These are phyloP conservation scores for Bolinopsis microptera DNA, from an alignment of 37 sponge, comb jelly and placozoan species.

Conservation along the genomic window DNA sequence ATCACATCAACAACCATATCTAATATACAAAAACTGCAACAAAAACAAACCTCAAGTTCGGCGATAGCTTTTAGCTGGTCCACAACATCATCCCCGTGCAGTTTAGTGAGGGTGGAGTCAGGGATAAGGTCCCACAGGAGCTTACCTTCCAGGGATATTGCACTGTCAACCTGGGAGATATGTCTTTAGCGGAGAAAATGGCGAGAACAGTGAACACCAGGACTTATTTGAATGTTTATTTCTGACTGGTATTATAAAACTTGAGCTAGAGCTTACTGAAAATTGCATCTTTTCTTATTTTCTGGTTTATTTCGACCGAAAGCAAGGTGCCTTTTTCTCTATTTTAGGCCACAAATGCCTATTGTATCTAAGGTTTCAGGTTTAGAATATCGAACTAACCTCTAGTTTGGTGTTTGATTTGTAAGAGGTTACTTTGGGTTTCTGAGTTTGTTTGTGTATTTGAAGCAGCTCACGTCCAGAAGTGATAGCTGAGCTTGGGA, in stretches of 20 bases:
- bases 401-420: conserved; percentile 40
- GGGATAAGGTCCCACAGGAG: conserved; percentile 36
- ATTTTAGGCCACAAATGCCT: too few relatives aligned
- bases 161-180: conserved; percentile 49
- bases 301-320: too few relatives aligned
- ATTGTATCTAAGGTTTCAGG: too few relatives aligned
- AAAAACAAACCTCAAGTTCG: neutral
- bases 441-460: neutral
- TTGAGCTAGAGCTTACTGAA: too few relatives aligned
- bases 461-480: neutral
- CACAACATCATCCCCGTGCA: conserved; percentile 23
- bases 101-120: neutral
- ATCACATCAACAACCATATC: too few relatives aligned
- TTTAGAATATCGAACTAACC: neutral
- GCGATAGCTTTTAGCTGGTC: conserved; percentile 39
- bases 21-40: too few relatives aligned
- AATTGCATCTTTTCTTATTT: too few relatives aligned
- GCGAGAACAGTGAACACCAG: too few relatives aligned
- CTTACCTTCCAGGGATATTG: conserved; percentile 19
- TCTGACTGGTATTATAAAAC: too few relatives aligned
- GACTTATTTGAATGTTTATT: too few relatives aligned
- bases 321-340: too few relatives aligned
- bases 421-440: neutral
- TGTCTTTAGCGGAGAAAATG: too few relatives aligned
- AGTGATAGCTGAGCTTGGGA: neutral